These are phyloP conservation scores for Drosophila simulans DNA, from an alignment of 1,140 invertebrate genomes.

Conservation along the genomic window DNA sequence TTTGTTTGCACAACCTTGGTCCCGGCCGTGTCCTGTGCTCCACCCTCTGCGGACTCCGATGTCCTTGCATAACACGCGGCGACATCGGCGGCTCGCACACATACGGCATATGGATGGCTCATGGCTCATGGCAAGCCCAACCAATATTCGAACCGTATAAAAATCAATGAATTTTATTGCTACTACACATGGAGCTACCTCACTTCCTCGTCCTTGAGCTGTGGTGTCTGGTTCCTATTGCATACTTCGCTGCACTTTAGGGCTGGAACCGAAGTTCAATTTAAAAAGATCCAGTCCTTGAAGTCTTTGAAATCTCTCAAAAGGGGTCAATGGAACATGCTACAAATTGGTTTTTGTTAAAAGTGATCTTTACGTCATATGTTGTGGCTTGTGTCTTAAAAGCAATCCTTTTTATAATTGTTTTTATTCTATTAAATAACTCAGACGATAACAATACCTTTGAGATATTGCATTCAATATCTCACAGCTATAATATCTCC, in stretches of 20 bases:
- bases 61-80: conserved; percentile 41
- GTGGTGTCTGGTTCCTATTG: conserved; percentile 30
- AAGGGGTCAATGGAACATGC: no score
- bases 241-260: conserved; percentile 46
- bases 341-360: no score
- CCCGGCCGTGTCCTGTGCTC: conserved; percentile 19
- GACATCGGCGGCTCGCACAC: conserved; percentile 47
- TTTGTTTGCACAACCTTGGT: conserved; percentile 75
- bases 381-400: no score
- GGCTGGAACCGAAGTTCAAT: conserved; percentile 1
- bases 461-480: neutral
- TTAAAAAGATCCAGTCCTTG: neutral
- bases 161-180: conserved; percentile 80
- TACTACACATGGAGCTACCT: conserved; percentile 42
- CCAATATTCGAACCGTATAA: conserved; percentile 57
- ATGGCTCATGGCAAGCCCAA: conserved; percentile 25
- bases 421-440: no score
- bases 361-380: no score
- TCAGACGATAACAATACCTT: neutral
- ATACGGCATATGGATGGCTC: conserved; percentile 17
- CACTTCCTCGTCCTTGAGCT: conserved; percentile 16
- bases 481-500: neutral
- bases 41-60: neutral
- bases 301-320: neutral
- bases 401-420: no score